phyloP scores from a whole-genome alignment of 2,888 invertebrate species.

The Tetanocera ferruginea region DNA sequence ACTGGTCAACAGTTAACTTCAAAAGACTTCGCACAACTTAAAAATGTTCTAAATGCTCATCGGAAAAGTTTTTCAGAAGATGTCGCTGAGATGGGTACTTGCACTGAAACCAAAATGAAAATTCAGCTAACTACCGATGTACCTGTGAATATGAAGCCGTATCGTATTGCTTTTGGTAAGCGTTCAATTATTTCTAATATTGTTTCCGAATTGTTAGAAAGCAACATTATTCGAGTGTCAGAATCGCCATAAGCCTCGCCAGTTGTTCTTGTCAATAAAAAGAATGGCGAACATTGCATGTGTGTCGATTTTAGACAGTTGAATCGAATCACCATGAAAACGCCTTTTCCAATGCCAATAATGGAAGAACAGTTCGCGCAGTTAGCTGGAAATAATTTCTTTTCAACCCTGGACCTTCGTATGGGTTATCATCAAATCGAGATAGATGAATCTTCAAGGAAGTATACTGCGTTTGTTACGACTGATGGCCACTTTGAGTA shows the following conservation, averaged over 20 bases:
- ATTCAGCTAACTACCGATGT: no score
- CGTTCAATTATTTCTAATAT: slow-evolving; percentile 29
- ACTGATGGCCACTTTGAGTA: slow-evolving; percentile 46
- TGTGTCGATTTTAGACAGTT: slow-evolving; percentile 34
- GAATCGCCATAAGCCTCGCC: no score
- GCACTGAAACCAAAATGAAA: slow-evolving; percentile 37
- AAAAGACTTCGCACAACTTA: slow-evolving; percentile 14
- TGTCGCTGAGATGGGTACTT: slow-evolving; percentile 34
- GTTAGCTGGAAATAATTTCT: slow-evolving; percentile 33
- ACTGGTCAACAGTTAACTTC: slow-evolving; percentile 27
- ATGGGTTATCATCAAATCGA: slow-evolving; percentile 49
- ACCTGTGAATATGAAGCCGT: slow-evolving; percentile 44
- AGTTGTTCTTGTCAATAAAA: slow-evolving; percentile 47
- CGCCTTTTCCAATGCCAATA: slow-evolving; percentile 45
- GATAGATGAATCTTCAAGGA: slow-evolving; percentile 40
- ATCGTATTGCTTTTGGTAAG: slow-evolving; percentile 44
- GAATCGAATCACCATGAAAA: no score
- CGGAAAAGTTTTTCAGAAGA: slow-evolving; percentile 24
- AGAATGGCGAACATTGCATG: slow-evolving; percentile 46
- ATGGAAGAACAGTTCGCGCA: slow-evolving; percentile 46
- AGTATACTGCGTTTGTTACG: slow-evolving; percentile 48
- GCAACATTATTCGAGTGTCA: slow-evolving; percentile 41
- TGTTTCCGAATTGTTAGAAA: slow-evolving; percentile 36
- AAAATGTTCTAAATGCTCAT: neutral
- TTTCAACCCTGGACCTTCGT: slow-evolving; percentile 34